These are phyloP conservation scores for Sarcophaga carnaria DNA, from an alignment of 2,888 invertebrate genomes.

Conservation along the genomic window DNA sequence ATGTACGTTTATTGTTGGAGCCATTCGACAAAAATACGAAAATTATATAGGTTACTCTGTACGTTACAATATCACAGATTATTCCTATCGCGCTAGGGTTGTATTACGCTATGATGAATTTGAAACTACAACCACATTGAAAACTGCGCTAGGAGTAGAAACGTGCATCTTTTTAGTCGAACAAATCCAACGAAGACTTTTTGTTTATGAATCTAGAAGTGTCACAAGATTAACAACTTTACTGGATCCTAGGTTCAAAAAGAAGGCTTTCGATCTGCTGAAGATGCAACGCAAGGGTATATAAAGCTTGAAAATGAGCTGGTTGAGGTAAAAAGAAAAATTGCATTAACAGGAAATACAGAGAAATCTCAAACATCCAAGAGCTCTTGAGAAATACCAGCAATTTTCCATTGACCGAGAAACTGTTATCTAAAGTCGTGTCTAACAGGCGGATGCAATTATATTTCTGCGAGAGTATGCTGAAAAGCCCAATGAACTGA, in stretches of 20 bases:
- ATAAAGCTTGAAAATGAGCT: slow-evolving; percentile 41
- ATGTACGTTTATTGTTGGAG: no score
- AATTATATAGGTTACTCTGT: no score
- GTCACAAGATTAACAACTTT: slow-evolving; percentile 9
- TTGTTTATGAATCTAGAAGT: background rate
- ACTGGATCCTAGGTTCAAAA: no score
- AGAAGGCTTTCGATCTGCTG: no score
- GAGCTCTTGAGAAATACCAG: background rate
- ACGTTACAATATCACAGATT: no score
- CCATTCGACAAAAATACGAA: no score
- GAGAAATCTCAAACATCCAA: slow-evolving; percentile 23
- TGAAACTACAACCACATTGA: no score
- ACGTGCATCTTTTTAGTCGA: slow-evolving; percentile 38
- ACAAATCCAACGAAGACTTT: slow-evolving; percentile 38
- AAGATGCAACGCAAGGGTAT: no score
- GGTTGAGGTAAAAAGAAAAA: slow-evolving; percentile 29
- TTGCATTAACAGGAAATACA: slow-evolving; percentile 4
- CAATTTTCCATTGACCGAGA: slow-evolving; percentile 37
- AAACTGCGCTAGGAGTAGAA: slow-evolving; percentile 25
- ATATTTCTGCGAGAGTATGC: slow-evolving; percentile 47
- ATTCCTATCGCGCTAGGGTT: no score
- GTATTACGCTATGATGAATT: no score
- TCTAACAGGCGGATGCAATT: slow-evolving; percentile 53
- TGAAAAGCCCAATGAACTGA: slow-evolving; percentile 51
- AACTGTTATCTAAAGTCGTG: slow-evolving; percentile 33